phyloP scores from a whole-genome alignment of 1,140 invertebrate genomes.

The Caenorhabditis elegans region DNA sequence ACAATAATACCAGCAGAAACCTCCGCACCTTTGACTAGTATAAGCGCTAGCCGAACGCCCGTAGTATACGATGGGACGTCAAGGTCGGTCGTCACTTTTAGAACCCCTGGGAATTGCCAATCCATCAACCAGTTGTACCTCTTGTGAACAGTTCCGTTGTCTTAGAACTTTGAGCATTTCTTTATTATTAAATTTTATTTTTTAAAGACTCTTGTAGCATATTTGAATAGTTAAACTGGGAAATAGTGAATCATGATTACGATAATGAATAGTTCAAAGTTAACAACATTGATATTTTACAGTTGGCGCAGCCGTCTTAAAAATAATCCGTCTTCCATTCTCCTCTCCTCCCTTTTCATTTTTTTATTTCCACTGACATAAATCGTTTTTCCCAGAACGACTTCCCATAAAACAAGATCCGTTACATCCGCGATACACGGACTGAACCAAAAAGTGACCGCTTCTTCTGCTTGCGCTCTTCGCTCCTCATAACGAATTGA shows the following conservation, averaged over 20 bases:
- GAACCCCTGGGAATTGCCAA: not conserved
- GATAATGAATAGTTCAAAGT: too few species aligned
- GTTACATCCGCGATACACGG: constrained; percentile 23
- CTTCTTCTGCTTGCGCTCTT: not conserved
- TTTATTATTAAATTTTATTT: too few species aligned
- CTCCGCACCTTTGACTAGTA: constrained; percentile 19
- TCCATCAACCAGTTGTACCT: not conserved
- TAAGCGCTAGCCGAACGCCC: not conserved
- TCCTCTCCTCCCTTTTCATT: not conserved
- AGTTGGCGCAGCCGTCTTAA: not conserved
- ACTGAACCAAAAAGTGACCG: constrained; percentile 17
- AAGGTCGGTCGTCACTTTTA: not conserved
- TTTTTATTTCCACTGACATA: not conserved
- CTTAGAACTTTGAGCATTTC: too few species aligned
- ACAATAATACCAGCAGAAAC: not conserved
- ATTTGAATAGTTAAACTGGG: too few species aligned
- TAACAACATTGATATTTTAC: too few species aligned
- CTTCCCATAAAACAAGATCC: constrained; percentile 31
- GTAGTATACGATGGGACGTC: not conserved
- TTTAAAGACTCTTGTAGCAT: too few species aligned
- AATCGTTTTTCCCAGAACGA: constrained; percentile 3
- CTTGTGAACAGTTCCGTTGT: too few species aligned
- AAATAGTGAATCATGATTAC: too few species aligned
- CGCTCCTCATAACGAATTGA: not conserved
- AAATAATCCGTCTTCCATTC: not conserved